Evolutionary conservation across 2,113 vertebrate species (phyloP).

Genomic region (Hemiscyllium ocellatum): DNA sequence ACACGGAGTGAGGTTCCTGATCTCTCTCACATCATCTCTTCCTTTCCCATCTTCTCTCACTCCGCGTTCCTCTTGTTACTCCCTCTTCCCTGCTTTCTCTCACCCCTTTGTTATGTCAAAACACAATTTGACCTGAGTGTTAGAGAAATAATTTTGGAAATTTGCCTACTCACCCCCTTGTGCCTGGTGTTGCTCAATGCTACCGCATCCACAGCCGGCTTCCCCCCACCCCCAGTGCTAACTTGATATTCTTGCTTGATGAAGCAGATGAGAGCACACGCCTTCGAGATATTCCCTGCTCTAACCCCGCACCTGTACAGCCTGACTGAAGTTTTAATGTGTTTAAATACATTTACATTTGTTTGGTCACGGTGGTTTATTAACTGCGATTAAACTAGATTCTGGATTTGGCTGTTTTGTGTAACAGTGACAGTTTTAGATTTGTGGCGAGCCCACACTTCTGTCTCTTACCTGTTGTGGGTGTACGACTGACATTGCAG

Average conservation of each 20-base stretch:
- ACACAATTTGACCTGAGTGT: constrained; percentile 96
- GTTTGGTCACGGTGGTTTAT: constrained; percentile 39
- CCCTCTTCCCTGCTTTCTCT: neutral
- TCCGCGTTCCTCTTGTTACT: neutral
- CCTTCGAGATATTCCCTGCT: neutral
- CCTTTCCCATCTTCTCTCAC: neutral
- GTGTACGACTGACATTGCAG: neutral
- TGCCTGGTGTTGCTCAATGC: constrained; percentile 46
- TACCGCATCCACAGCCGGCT: constrained; percentile 57
- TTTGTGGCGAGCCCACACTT: neutral
- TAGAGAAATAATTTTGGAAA: constrained; percentile 92
- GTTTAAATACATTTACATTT: constrained; percentile 33
- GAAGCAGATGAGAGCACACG: neutral
- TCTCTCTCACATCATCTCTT: neutral
- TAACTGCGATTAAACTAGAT: constrained; percentile 31
- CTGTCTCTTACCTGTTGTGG: constrained; percentile 1
- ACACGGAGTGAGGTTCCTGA: neutral
- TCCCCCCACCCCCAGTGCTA: neutral
- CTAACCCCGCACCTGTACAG: neutral
- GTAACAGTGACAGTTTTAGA: neutral
- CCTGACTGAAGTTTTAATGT: constrained; percentile 38
- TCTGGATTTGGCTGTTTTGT: constrained; percentile 24
- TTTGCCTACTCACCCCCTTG: constrained; percentile 74
- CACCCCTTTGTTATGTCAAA: constrained; percentile 65
- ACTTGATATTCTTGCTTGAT: neutral